These are phyloP conservation scores for Scomberomorus guttatus DNA, from an alignment of 2,797 vertebrate genomes.

Conservation along the genomic window DNA sequence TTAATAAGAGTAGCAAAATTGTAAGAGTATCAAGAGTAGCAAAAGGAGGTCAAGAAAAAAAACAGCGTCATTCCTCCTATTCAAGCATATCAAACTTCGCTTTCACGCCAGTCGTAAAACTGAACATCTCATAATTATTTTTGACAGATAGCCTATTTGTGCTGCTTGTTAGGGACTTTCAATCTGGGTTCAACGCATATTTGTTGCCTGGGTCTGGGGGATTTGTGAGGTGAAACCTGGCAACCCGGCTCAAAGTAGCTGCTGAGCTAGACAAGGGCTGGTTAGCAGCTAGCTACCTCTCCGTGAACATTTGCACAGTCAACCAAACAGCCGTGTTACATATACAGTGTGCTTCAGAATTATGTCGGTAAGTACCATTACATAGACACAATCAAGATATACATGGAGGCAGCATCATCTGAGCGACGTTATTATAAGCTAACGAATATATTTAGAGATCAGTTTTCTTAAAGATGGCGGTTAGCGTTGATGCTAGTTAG, in stretches of 20 bases:
- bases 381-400: rapidly evolving
- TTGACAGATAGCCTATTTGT: background rate
- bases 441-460: constrained; percentile 4
- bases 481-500: constrained; percentile 41
- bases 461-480: constrained; percentile 78
- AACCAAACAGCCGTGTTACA: background rate
- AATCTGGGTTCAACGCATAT: background rate
- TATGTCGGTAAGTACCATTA: constrained; percentile 75
- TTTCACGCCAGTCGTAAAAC: background rate
- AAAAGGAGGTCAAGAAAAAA: background rate
- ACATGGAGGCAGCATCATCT: rapidly evolving
- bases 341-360: constrained; percentile 5
- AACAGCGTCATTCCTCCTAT: background rate
- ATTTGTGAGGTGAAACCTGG: constrained; percentile 46
- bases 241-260: constrained; percentile 54
- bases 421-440: background rate
- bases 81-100: background rate
- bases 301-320: background rate
- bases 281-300: background rate
- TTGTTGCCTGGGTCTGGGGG: background rate
- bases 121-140: no score
- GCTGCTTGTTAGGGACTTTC: background rate
- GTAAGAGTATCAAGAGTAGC: no score
- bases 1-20: no score
- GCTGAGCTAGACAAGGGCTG: constrained; percentile 29